Evolutionary conservation across 2,113 vertebrate species (phyloP).

Genomic region (Myotis lucifugus): DNA sequence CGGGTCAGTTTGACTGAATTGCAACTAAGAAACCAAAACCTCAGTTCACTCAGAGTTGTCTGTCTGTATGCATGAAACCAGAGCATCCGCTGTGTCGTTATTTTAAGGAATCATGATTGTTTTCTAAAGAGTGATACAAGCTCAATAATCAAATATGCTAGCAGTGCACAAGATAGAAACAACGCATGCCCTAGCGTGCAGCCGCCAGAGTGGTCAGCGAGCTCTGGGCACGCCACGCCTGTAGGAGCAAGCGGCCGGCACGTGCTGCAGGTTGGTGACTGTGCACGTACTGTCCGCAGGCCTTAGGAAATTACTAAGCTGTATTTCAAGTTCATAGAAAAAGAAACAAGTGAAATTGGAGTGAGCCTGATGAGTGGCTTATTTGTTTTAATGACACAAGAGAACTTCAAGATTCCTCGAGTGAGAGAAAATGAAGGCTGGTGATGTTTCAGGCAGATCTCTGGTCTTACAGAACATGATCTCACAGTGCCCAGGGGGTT

Average conservation of each 20-base stretch:
- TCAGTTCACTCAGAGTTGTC: neutral
- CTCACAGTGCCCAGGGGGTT: neutral
- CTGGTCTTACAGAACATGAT: neutral
- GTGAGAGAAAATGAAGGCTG: neutral
- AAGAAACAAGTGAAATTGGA: neutral
- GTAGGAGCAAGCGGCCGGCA: neutral
- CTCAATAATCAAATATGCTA: neutral
- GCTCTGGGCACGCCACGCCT: too few relatives aligned
- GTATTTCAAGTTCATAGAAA: neutral
- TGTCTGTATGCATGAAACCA: neutral
- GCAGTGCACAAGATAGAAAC: neutral
- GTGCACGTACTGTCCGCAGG: neutral
- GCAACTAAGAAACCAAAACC: neutral
- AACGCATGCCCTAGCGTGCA: neutral
- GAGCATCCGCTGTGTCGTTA: neutral
- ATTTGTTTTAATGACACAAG: neutral
- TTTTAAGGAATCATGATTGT: neutral
- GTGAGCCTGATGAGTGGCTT: neutral
- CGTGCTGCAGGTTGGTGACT: neutral
- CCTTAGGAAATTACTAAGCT: neutral
- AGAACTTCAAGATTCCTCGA: neutral
- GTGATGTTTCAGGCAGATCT: neutral
- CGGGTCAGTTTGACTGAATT: neutral
- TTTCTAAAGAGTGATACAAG: neutral
- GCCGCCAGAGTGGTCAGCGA: too few relatives aligned